Evolutionary conservation across 2,888 invertebrate species (phyloP), one percentile per base, ranked within the genome.

Genomic region (Andrena fulva): DNA sequence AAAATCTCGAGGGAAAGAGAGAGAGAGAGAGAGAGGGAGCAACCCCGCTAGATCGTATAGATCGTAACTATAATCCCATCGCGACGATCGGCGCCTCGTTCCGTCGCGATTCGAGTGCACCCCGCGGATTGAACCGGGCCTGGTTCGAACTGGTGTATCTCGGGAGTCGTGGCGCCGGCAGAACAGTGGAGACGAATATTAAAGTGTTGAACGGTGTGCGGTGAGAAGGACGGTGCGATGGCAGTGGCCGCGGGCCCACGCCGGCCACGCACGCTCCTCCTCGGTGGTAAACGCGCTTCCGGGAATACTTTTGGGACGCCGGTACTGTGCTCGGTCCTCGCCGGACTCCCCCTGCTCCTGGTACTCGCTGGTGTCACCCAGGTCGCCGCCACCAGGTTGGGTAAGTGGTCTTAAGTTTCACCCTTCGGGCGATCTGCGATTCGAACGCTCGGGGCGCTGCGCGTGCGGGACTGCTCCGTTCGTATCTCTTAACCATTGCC

Each of bases 161-260:
- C n/a, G 29, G 29, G 64, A 64, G 48, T 69, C 67, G 50, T 67
- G 27, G 64, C 77, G 60, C 50, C 73, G 64, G 60, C 52, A 16
- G 59, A 73, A 82, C 63, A 82, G 82, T 72, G 77, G 60, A 66
- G 56, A 85, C 60, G 62, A 67, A 59, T 70, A 68, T 77, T 73
- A 59, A 42, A 64, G 71, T 80, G 80, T 67, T 79, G 68, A 71
- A 54, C 54, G 52, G 74, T 74, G 87, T 85, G 85, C 35, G 78
- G 87, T 83, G 90, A 85, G 72, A 86, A 84, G 83, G 84, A 87
- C 86, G 86, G 90, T 89, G 92, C 91, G 92, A 92, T 92, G 92
- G 92, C 91, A 91, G 91, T 91, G 91, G 91, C 92, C 89, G 89
- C 89, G 88, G 91, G 88, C 89, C 87, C 90, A 88, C 90, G 89